A percentile compares a stretch with the other conserved stretches of the same genome.
Evolutionary conservation across 2,888 invertebrate species (phyloP).

Genomic region (Bhutanitis thaidina): DNA sequence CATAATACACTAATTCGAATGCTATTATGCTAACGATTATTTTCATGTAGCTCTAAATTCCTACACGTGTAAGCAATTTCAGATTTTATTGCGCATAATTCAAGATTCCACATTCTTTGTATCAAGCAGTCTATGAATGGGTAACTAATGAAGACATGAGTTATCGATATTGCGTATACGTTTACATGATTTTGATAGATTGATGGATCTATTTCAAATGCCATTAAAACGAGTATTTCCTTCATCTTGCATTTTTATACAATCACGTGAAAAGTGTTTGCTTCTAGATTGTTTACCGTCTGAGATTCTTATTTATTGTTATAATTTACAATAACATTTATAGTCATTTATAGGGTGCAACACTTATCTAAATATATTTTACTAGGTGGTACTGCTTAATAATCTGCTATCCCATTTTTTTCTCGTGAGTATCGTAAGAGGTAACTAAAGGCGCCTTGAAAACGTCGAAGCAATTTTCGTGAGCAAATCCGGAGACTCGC

Average conservation of each 20-base stretch:
- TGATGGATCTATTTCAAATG: conserved; percentile 17
- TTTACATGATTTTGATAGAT: conserved; percentile 12
- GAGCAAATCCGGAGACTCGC: too few species aligned
- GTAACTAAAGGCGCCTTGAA: too few species aligned
- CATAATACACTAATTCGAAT: conserved; percentile 8
- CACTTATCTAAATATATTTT: too few species aligned
- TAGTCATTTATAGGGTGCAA: background rate
- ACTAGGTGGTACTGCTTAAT: too few species aligned
- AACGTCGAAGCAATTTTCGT: too few species aligned
- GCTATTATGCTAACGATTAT: conserved; percentile 11
- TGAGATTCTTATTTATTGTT: too few species aligned
- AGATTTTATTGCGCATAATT: conserved; percentile 17
- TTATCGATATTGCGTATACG: conserved; percentile 14
- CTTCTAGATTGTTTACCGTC: too few species aligned
- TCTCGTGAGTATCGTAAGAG: too few species aligned
- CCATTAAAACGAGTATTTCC: background rate
- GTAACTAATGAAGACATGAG: conserved; percentile 21
- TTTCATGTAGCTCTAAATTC: conserved; percentile 13
- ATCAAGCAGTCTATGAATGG: conserved; percentile 7
- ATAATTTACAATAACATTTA: background rate
- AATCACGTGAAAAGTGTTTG: background rate
- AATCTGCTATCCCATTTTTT: too few species aligned
- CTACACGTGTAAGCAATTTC: conserved; percentile 18
- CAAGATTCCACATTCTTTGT: conserved; percentile 17
- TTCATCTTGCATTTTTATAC: background rate